These are phyloP conservation scores for Ceratina australensis DNA, from an alignment of 1,140 invertebrate species.

Conservation along the genomic window DNA sequence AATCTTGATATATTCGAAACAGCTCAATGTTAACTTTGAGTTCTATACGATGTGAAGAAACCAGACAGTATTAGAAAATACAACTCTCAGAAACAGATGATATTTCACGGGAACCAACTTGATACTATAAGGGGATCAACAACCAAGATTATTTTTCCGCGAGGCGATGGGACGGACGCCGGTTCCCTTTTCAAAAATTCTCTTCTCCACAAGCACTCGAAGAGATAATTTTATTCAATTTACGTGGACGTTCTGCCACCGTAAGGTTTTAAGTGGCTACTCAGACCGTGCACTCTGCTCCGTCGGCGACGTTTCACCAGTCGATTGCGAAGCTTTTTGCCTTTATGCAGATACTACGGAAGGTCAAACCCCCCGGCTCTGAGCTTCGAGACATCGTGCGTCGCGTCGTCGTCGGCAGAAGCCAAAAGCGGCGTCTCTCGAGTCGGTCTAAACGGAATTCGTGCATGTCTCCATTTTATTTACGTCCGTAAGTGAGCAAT, in stretches of 20 bases:
- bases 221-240: constrained; percentile 37
- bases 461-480: no score
- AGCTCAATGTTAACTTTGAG: no score
- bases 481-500: no score
- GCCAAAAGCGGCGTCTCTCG: no score
- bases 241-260: constrained; percentile 15
- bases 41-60: no score
- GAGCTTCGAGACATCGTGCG: neutral
- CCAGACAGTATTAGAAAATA: no score
- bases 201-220: neutral
- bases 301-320: constrained; percentile 14
- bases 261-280: constrained; percentile 45
- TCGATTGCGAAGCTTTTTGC: constrained; percentile 8
- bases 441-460: no score
- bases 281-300: constrained; percentile 31
- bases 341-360: constrained; percentile 10
- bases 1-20: no score
- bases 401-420: no score
- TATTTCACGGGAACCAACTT: neutral
- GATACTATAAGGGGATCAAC: neutral
- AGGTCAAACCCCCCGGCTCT: neutral
- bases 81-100: no score
- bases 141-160: neutral
- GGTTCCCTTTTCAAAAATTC: neutral
- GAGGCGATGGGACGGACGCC: neutral